Conservation (phyloP, 2,888 invertebrate species). For the Idaea aversata region DNA sequence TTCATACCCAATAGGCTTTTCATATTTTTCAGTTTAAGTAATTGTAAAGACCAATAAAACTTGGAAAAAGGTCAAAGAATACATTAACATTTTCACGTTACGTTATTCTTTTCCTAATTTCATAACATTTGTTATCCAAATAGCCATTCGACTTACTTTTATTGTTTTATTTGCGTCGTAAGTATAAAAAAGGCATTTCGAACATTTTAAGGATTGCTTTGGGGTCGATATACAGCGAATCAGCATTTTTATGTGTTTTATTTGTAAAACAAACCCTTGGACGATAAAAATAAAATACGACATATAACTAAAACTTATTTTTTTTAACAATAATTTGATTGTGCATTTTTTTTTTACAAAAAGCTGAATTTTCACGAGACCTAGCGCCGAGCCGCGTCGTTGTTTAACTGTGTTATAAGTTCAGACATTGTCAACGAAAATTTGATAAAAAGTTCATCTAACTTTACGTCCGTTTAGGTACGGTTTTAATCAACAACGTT, state of each 20-base stretch:
- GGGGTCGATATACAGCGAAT: not conserved
- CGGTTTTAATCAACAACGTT: conserved; percentile 3
- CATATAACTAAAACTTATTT: not conserved
- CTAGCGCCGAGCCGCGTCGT: not conserved
- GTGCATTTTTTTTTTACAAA: not conserved
- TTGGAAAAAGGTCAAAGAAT: not conserved
- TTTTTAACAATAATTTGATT: not conserved
- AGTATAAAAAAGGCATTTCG: not conserved
- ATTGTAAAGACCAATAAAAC: not conserved
- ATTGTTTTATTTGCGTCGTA: conserved; percentile 1
- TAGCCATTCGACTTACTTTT: not conserved
- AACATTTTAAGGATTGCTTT: conserved; percentile 2
- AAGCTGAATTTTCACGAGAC: not conserved
- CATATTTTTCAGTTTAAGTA: not conserved
- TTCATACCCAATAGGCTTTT: too few relatives aligned
- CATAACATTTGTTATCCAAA: conserved; percentile 1
- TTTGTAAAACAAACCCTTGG: not conserved
- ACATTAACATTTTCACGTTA: not conserved
- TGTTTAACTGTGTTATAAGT: not conserved
- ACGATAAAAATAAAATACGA: not conserved
- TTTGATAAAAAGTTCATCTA: not conserved
- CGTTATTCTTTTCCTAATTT: not conserved
- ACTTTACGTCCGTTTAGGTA: not conserved
- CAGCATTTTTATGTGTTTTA: not conserved
- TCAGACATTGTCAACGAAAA: not conserved